Base-by-base conservation (phyloP, 2,888 invertebrate genomes). In the Heteropelma amictum region DNA sequence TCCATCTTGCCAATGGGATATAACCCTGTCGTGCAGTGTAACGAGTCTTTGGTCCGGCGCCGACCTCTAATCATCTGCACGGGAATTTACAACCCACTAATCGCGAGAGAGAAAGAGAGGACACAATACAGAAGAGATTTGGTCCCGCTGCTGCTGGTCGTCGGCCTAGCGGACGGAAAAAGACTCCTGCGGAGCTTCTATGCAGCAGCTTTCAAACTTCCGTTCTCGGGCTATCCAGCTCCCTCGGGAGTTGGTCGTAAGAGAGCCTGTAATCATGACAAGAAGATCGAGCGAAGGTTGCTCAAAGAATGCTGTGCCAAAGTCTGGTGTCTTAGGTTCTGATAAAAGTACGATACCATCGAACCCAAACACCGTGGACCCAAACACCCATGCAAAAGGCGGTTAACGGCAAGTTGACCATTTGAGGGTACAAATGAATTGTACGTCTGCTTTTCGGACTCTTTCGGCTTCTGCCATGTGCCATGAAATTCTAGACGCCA, bases 61-160 rank as follows among this genome's bases (percentile, higher is more conserved):
- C 85, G 86, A 84, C 86, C 85, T 86, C 84, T 85, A 86, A 86
- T 85, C 85, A 85, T 82, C 80, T 80, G 76, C 67, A 51, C 58
- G 51, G 79, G 82, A 81, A 86, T 86, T 86, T 86, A 85, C 80
- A 77, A 77, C 82, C 80, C 79, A 77, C 64, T 68, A 35, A 72
- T 64, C 61, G 60, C 10, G 35, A 49, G 70, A 17, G 49, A 45
- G 49, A 28, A 26, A 51, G 33, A 53, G 35, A 30, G 42, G 26
- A 56, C 58, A 21, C 54, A 33, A 56, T 26, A 17, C 30, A 64
- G 65, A 70, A 54, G 58, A 70, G 53, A 67, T 67, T 72, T n/a
- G 67, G 53, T 45, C 64, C 70, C 49, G 68, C 68, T 67, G 61
- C 33, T 51, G 38, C 47, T 56, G 38, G 40, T 53, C 72, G 54